Evolutionary conservation across 2,113 vertebrate genomes (phyloP), one percentile per base, ranked within the genome.

Genomic region (Trichechus manatus): DNA sequence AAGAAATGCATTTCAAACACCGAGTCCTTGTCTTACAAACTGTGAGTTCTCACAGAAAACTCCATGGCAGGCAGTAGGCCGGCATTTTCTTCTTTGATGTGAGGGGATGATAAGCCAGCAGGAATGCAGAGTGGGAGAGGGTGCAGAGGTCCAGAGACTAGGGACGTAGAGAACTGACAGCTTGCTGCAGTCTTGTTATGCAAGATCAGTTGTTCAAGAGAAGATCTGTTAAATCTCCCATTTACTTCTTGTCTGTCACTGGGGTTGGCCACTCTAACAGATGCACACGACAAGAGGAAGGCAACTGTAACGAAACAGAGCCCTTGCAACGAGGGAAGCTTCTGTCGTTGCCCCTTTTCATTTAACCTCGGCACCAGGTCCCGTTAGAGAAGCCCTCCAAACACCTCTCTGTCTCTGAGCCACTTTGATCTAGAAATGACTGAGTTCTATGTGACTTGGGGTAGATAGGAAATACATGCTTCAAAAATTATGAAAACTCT

Each of bases 241-340:
- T 85, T 92, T 85, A 22, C 33, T 86, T 95, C 66, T 93, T 25
- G 23, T 89, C 97, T 96, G 97, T 97, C 94, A 95, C 85, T 1
- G 87, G 64, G 84, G 92, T 91, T 96, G 93, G 36, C 80, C 61
- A 39, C 92, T 90, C 63, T 72, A 94, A 90, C 95, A 97, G 97
- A 93, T 97, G 97, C 39, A 79, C 70, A 97, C 96, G 98, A 98
- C 97, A 97, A 95, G 95, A 97, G 95, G 96, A 89, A 97, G 90
- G 93, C 97, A 97, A 61, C 96, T 97, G 95, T 96, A 80, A 97
- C 96, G 39, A 84, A 91, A 85, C 42, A 93, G 72, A 97, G 64
- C 14, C 79, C 80, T 68, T 68, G 66, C 81, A 4, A 82, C 66
- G 90, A 39, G 77, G 70, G 22, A 88, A 89, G 53, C 61, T 77